Evolutionary conservation across 2,888 invertebrate genomes (phyloP).

Genomic region (Stegophylla sp.): DNA sequence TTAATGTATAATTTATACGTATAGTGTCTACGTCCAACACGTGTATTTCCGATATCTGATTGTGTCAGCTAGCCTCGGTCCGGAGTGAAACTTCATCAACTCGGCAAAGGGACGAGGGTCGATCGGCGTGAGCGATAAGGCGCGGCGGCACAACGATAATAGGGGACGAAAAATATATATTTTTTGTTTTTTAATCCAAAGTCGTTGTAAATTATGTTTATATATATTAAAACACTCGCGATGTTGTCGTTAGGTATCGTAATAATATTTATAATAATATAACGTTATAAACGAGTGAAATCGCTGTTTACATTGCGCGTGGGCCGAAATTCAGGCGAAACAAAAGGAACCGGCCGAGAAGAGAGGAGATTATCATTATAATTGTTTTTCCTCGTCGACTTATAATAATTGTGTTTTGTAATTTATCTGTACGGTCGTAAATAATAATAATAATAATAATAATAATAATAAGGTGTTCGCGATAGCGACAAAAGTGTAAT

Average conservation of each 20-base stretch:
- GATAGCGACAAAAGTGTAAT: background rate
- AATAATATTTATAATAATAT: no score
- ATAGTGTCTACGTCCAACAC: background rate
- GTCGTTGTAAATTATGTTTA: slow-evolving; percentile 40
- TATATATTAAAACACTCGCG: no score
- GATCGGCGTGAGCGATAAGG: slow-evolving; percentile 7
- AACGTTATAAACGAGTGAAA: no score
- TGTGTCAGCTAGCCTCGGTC: background rate
- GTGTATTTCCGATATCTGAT: slow-evolving; percentile 48
- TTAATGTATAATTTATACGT: no score
- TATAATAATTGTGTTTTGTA: slow-evolving; percentile 38
- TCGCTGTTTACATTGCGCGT: no score
- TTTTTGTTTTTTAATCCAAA: slow-evolving; percentile 38
- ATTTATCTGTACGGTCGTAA: slow-evolving; percentile 10
- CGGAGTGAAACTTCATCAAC: no score
- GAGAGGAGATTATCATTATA: slow-evolving; percentile 17
- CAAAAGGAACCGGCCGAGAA: slow-evolving; percentile 10
- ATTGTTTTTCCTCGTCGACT: slow-evolving; percentile 20
- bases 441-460: no score
- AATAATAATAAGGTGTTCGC: background rate
- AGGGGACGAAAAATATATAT: slow-evolving; percentile 12
- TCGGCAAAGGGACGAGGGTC: no score
- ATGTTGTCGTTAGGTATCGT: slow-evolving; percentile 13
- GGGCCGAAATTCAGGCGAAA: background rate
- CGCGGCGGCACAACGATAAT: background rate